A percentile compares a stretch with the other conserved stretches of the same genome.
Conservation (phyloP, 1,140 invertebrate genomes). For the Trichonephila inaurata region DNA sequence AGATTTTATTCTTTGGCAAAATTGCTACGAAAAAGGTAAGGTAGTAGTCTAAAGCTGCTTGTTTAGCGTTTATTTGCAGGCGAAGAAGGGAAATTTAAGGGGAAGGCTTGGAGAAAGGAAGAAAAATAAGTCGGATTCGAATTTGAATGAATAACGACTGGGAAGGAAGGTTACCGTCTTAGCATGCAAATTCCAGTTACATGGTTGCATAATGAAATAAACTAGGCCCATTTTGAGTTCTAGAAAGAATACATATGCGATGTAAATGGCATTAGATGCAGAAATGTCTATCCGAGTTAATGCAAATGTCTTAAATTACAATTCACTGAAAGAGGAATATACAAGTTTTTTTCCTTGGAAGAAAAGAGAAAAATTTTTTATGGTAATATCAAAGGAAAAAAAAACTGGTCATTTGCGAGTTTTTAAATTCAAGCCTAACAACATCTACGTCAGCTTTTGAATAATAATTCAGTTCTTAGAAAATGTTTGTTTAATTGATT, state of each 20-base stretch:
- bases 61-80: conserved; percentile 47
- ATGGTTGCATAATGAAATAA: conserved; percentile 35
- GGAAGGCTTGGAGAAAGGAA: not conserved
- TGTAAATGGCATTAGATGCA: not conserved
- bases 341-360: too few species aligned
- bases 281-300: not conserved
- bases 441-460: too few species aligned
- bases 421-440: too few species aligned
- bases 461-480: too few species aligned
- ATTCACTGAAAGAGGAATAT: not conserved
- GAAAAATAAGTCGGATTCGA: not conserved
- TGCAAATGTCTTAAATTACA: conserved; percentile 13
- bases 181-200: conserved; percentile 26
- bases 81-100: conserved; percentile 9
- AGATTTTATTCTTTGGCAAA: conserved; percentile 29
- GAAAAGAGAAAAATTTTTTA: too few species aligned
- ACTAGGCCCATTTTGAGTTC: not conserved
- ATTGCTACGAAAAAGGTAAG: conserved; percentile 27
- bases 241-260: not conserved
- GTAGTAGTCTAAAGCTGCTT: conserved; percentile 22
- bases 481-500: too few species aligned
- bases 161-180: not conserved
- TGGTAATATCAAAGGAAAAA: too few species aligned
- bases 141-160: conserved; percentile 23
- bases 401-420: too few species aligned